These are phyloP conservation scores for Drosophila austrosaltans DNA, from an alignment of 2,888 invertebrate species.

Conservation along the genomic window DNA sequence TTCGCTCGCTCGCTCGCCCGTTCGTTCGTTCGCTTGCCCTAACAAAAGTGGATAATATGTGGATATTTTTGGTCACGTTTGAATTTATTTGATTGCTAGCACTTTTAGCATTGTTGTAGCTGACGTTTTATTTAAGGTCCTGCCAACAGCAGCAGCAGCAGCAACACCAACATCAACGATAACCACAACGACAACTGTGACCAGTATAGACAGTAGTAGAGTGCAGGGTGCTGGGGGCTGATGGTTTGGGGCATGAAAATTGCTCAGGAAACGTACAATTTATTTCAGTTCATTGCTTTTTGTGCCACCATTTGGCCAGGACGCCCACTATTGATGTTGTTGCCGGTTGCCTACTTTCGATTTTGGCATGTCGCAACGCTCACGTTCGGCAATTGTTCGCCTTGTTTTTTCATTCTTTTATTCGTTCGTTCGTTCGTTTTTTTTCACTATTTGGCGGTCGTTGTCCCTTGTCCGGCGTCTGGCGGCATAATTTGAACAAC, in stretches of 20 bases:
- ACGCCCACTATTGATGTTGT: slow-evolving; percentile 53
- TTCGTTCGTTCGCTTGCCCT: slow-evolving; percentile 20
- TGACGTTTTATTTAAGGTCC: slow-evolving; percentile 77
- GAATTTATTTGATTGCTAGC: slow-evolving; percentile 80
- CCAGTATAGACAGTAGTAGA: slow-evolving; percentile 17
- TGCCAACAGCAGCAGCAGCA: slow-evolving; percentile 57
- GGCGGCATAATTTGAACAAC: slow-evolving; percentile 68
- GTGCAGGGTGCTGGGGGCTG: neutral
- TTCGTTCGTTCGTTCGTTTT: slow-evolving; percentile 49
- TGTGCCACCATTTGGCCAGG: slow-evolving; percentile 61
- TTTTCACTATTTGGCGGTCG: slow-evolving; percentile 72
- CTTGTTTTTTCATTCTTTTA: slow-evolving; percentile 35
- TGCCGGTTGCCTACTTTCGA: slow-evolving; percentile 75
- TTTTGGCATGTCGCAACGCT: slow-evolving; percentile 74
- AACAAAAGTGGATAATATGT: slow-evolving; percentile 76
- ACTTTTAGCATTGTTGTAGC: slow-evolving; percentile 79
- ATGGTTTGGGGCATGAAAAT: slow-evolving; percentile 62
- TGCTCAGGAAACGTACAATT: slow-evolving; percentile 79
- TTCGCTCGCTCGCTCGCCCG: neutral
- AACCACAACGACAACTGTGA: slow-evolving; percentile 37
- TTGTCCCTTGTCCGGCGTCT: slow-evolving; percentile 62
- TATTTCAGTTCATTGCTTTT: slow-evolving; percentile 78
- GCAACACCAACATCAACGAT: slow-evolving; percentile 29
- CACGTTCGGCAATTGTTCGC: slow-evolving; percentile 70
- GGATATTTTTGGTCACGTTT: slow-evolving; percentile 81